Evolutionary conservation across 2,797 vertebrate species (phyloP), one percentile per base, ranked within the genome.

Genomic region (Gallirallus australis): DNA sequence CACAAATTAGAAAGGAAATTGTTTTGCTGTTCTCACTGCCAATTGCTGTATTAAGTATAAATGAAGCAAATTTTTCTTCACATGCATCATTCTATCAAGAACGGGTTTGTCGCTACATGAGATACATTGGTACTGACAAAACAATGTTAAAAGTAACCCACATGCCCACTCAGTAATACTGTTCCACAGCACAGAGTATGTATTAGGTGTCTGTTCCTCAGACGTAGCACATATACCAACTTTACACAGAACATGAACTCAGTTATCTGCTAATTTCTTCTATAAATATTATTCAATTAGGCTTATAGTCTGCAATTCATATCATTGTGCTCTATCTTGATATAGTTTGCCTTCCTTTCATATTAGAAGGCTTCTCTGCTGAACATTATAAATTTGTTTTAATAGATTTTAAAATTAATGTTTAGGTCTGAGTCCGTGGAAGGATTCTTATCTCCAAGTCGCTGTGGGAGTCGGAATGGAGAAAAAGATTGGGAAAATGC

Each of bases 401-500:
- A 39, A 66, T 48, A 31, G 13, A n/a, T 77, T 85, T 66, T 90
- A 31, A 57, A 80, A 86, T 70, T 81, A 35, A 76, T 48, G 18
- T 96, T 86, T 95, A 99, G 99, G 96, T 99, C 99, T 16, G 99
- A 99, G 92, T 99, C 99, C 66, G 99, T 99, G 69, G 99, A 99
- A 96, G 99, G 98, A 88, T 99, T 99, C 97, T 97, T 99, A 71
- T 99, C 99, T 35, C 99, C 99, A 5, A 99, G 99, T 96, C 98
- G 98, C 18, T 99, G 98, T 73, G 98, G 98, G 70, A 99, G 99
- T 98, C 99, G 98, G 53, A 99, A 99, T 18, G 99, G 99, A 91
- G 99, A 99, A 91, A 99, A 99, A 88, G 99, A 99, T 96, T 99
- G 99, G 99, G 99, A 99, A 93, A 99, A 99, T 6, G 99, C 98